Conservation (phyloP, 2,113 vertebrate species). For the Physeter macrocephalus region DNA sequence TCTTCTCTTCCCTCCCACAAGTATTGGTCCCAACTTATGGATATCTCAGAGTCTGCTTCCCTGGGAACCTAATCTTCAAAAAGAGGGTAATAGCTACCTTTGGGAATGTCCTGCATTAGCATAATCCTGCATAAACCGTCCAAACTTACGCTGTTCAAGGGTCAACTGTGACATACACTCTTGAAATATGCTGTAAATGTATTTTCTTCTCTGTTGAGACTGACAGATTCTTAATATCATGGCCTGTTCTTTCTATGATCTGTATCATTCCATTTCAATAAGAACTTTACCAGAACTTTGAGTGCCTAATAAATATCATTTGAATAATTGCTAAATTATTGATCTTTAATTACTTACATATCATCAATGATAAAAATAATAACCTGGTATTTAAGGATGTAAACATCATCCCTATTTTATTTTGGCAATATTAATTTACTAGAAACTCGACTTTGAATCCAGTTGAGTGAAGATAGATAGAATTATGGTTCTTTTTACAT, state of each 20-base stretch:
- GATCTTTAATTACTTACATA: slow-evolving; percentile 26
- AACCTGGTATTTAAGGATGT: background rate
- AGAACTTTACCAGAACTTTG: background rate
- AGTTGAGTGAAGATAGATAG: background rate
- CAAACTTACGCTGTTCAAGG: background rate
- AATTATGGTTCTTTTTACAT: background rate
- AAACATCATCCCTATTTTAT: background rate
- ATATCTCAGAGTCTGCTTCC: background rate
- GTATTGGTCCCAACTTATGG: background rate
- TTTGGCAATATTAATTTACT: background rate
- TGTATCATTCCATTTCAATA: background rate
- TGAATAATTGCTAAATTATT: background rate
- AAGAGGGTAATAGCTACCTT: background rate
- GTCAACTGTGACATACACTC: background rate
- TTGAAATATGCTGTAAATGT: background rate
- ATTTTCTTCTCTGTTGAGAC: background rate
- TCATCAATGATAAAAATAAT: background rate
- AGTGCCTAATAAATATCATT: slow-evolving; percentile 3
- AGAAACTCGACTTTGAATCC: background rate
- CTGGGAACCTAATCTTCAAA: background rate
- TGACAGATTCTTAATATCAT: background rate
- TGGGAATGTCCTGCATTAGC: too few relatives aligned
- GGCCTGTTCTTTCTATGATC: background rate
- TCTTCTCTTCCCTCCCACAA: background rate
- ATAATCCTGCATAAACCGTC: too few relatives aligned